These are phyloP conservation scores for Caenorhabditis inopinata DNA, from an alignment of 1,140 invertebrate genomes.

Conservation along the genomic window DNA sequence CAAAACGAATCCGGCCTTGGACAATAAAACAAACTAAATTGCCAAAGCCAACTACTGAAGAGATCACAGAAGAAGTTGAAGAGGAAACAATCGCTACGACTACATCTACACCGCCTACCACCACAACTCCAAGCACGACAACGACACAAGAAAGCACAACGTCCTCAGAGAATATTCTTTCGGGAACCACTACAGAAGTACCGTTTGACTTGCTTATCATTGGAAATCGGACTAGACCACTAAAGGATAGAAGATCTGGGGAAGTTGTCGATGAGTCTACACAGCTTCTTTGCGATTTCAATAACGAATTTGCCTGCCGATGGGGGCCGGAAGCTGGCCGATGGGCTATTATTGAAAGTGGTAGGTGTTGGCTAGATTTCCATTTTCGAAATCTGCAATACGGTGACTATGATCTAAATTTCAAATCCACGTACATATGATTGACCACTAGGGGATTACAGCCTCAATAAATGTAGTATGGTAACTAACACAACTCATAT, in stretches of 20 bases:
- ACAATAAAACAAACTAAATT: conserved; percentile 21
- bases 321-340: conserved; percentile 64
- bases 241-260: conserved; percentile 56
- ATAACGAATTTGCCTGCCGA: conserved; percentile 61
- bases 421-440: too few relatives aligned
- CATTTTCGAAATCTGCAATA: conserved; percentile 30
- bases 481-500: too few relatives aligned
- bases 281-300: conserved; percentile 62
- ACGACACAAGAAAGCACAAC: conserved; percentile 37
- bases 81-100: conserved; percentile 7
- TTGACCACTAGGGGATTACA: too few relatives aligned
- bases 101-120: conserved; percentile 28
- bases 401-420: too few relatives aligned
- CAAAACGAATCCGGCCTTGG: conserved; percentile 11
- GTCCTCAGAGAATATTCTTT: neutral
- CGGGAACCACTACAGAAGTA: conserved; percentile 42
- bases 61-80: neutral
- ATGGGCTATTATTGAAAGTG: conserved; percentile 63
- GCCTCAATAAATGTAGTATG: too few relatives aligned
- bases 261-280: conserved; percentile 55
- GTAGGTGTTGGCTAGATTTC: conserved; percentile 45
- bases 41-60: neutral
- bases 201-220: conserved; percentile 59
- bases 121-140: conserved; percentile 7
- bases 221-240: conserved; percentile 58